Conservation (phyloP, 2,797 vertebrate genomes). For the Pseudochaenichthys georgianus region DNA sequence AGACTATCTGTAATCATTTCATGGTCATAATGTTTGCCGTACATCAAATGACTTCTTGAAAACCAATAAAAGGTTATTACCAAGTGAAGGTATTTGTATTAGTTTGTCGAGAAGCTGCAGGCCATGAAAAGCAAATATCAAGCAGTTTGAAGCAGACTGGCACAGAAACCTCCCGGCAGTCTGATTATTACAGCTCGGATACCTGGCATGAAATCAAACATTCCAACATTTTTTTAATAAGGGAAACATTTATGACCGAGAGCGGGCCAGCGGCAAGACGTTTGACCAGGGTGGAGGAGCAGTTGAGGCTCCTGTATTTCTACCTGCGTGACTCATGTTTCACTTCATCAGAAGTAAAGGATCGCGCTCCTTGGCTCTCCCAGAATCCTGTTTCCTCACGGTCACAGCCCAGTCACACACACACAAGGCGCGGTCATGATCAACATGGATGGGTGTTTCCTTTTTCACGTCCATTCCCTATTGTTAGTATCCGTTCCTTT, state of each 20-base stretch:
- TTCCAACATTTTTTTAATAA: slow-evolving; percentile 19
- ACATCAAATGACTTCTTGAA: not conserved
- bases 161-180: slow-evolving; percentile 21
- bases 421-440: slow-evolving; percentile 56
- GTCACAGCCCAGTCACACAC: slow-evolving; percentile 45
- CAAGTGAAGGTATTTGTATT: not conserved
- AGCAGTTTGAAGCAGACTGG: slow-evolving; percentile 14
- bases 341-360: slow-evolving; percentile 47
- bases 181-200: slow-evolving; percentile 21
- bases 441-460: slow-evolving; percentile 69
- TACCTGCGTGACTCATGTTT: slow-evolving; percentile 60
- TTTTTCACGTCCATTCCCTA: slow-evolving; percentile 48
- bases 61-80: not conserved
- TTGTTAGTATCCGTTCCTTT: slow-evolving; percentile 70
- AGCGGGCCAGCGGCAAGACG: slow-evolving; percentile 4
- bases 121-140: slow-evolving; percentile 5
- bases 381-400: slow-evolving; percentile 57
- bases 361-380: slow-evolving; percentile 52
- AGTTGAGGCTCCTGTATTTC: slow-evolving; percentile 13
- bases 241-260: slow-evolving; percentile 11
- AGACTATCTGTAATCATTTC: not conserved
- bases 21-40: not conserved
- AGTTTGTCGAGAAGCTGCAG: not conserved
- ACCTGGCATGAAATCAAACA: slow-evolving; percentile 29
- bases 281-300: slow-evolving; percentile 26